These are phyloP conservation scores for Labia minor DNA, from an alignment of 2,888 invertebrate genomes.

Conservation along the genomic window DNA sequence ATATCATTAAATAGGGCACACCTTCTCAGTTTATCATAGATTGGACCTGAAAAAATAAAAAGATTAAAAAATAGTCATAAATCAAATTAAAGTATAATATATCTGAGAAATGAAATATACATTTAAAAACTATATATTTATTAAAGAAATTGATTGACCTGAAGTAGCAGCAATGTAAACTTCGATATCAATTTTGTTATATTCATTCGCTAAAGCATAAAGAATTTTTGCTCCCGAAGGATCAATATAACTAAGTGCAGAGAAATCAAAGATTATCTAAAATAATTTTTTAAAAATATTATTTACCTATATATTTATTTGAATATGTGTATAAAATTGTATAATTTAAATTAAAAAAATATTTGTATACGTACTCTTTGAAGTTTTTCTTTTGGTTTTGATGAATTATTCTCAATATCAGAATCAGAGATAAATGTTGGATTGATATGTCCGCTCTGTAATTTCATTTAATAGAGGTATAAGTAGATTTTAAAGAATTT, in stretches of 20 bases:
- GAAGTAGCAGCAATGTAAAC: conserved; percentile 51
- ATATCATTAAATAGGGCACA: conserved; percentile 34
- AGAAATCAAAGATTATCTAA: conserved; percentile 47
- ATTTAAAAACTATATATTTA: background rate
- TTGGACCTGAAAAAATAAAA: conserved; percentile 43
- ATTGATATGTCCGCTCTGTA: too few relatives aligned
- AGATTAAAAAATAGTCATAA: background rate
- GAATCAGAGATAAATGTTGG: too few relatives aligned
- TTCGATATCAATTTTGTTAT: conserved; percentile 41
- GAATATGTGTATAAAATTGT: too few relatives aligned
- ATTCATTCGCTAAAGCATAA: conserved; percentile 42
- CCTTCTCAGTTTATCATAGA: conserved; percentile 42
- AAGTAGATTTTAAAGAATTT: too few relatives aligned
- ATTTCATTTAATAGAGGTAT: too few relatives aligned
- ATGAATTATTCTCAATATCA: too few relatives aligned
- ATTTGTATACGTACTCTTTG: too few relatives aligned
- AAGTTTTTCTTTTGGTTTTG: too few relatives aligned
- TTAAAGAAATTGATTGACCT: conserved; percentile 38
- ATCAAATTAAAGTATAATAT: background rate
- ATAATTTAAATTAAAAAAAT: too few relatives aligned
- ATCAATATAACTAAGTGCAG: conserved; percentile 51
- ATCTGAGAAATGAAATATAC: too few relatives aligned
- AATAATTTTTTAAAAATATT: background rate
- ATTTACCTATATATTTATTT: too few relatives aligned
- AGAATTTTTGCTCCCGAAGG: conserved; percentile 50